Conservation (phyloP, 2,797 vertebrate species). For the Rhinogobio ventralis region DNA sequence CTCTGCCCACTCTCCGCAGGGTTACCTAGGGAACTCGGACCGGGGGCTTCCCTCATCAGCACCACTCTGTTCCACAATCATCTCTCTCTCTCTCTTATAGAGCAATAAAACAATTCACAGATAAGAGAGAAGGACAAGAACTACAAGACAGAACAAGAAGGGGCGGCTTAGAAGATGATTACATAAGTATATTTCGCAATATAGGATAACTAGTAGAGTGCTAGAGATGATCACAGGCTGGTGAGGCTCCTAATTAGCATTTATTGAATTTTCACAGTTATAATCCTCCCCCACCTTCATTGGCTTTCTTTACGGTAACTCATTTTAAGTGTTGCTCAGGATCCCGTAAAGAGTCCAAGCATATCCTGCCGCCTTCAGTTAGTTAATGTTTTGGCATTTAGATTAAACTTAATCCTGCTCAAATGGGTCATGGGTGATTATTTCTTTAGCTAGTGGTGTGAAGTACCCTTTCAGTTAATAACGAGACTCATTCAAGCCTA, state of each 20-base stretch:
- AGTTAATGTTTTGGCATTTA: slow-evolving; percentile 74
- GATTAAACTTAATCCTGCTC: slow-evolving; percentile 65
- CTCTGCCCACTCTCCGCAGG: slow-evolving; percentile 75
- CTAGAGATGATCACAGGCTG: slow-evolving; percentile 8
- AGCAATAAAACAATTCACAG: slow-evolving; percentile 3
- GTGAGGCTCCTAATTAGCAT: slow-evolving; percentile 46
- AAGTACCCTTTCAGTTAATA: slow-evolving; percentile 61
- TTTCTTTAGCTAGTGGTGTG: slow-evolving; percentile 73
- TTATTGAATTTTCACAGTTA: slow-evolving; percentile 51
- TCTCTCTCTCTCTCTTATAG: slow-evolving; percentile 12
- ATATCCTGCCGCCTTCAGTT: slow-evolving; percentile 61
- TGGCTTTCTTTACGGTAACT: slow-evolving; percentile 26
- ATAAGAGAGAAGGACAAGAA: slow-evolving; percentile 9
- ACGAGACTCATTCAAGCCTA: slow-evolving; percentile 61
- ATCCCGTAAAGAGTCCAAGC: slow-evolving; percentile 58
- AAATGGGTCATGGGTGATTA: slow-evolving; percentile 73
- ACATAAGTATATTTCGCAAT: neutral
- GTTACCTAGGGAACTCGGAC: slow-evolving; percentile 86
- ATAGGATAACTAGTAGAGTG: neutral
- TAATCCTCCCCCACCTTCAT: slow-evolving; percentile 40
- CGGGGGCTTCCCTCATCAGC: slow-evolving; percentile 79
- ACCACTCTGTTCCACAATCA: slow-evolving; percentile 69
- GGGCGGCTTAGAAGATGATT: neutral
- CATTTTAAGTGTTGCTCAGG: neutral
- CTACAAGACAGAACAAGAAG: neutral